These are phyloP conservation scores for Sarotherodon lohbergeri DNA, from an alignment of 2,113 vertebrate species.

Conservation along the genomic window DNA sequence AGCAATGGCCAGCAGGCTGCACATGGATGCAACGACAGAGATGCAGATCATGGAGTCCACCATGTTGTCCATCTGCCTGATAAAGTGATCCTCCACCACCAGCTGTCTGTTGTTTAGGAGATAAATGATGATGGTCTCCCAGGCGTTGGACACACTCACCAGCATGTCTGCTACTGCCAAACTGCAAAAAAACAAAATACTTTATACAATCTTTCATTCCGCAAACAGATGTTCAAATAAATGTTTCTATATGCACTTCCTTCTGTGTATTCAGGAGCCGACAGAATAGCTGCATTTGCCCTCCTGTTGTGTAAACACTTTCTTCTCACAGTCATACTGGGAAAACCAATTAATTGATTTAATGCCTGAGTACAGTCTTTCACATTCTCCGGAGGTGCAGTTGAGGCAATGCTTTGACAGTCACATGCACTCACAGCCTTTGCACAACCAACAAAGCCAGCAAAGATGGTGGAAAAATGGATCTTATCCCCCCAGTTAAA, in stretches of 20 bases:
- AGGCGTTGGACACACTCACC: constrained; percentile 91
- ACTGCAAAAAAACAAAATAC: constrained; percentile 56
- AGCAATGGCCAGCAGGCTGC: constrained; percentile 90
- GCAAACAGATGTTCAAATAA: not conserved
- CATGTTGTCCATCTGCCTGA: constrained; percentile 90
- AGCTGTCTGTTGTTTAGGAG: constrained; percentile 85
- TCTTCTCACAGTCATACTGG: not conserved
- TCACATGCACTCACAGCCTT: not conserved
- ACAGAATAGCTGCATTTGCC: not conserved
- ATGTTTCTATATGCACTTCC: not conserved
- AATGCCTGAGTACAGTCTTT: not conserved
- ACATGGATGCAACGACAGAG: constrained; percentile 96
- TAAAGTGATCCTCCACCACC: constrained; percentile 83
- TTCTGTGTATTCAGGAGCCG: not conserved
- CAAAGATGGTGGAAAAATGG: not conserved
- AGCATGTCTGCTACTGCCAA: constrained; percentile 94
- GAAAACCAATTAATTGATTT: not conserved
- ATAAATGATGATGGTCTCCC: constrained; percentile 92
- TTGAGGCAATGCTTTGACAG: not conserved
- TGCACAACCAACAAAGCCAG: not conserved
- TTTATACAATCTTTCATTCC: not conserved
- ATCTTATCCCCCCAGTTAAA: not conserved
- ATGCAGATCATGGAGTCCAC: constrained; percentile 98
- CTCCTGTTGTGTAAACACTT: not conserved
- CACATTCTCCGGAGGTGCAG: not conserved